Base-by-base conservation (phyloP, 2,888 invertebrate genomes). In the Xestia ashworthii region DNA sequence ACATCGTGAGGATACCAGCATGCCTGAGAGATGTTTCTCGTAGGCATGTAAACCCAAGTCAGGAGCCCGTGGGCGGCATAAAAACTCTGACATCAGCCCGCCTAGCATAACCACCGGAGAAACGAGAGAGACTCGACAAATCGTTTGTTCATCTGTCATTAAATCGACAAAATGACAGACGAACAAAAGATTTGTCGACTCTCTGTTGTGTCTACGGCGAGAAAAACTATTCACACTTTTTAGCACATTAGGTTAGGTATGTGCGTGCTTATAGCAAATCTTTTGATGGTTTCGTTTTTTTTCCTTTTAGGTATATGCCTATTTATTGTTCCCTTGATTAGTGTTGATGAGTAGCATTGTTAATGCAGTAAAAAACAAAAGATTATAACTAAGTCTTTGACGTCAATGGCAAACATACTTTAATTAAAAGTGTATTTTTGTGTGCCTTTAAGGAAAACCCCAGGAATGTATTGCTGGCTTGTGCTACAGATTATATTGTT, bases 381-480 rank as follows among this genome's bases (percentile, higher is more conserved):
- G 25, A n/a, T 71, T 65, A 58, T 48, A 14, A 32, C 0, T 60
- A 8, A 22, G 11, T 8, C 14, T 66, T 58, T 74, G 62, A 74
- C 48, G 79, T 67, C 79, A 79, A 55, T 48, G 5, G 14, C 44
- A 14, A 73, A 67, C 79, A 38, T 48, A n/a, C n/a, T 68, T 68
- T 79, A 53, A 79, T 79, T 67, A 62, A 76, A 55, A 60, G 5
- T 19, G 25, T 78, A 25, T 38, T 72, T 72, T 67, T 46, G 32
- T 50, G 44, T 19, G 19, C 5, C 8, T 46, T 53, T 25, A 48
- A 64, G 79, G 79, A 68, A 41, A 73, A 67, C n/a, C 32, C 22
- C 41, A 50, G 50, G n/a, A 68, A 44, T n/a, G 41, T 22, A 5
- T 9, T n/a, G 48, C 38, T n/a, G 19, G 14, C 19, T 50, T 1